phyloP scores from a whole-genome alignment of 2,888 invertebrate species.

The Orthosia incerta region DNA sequence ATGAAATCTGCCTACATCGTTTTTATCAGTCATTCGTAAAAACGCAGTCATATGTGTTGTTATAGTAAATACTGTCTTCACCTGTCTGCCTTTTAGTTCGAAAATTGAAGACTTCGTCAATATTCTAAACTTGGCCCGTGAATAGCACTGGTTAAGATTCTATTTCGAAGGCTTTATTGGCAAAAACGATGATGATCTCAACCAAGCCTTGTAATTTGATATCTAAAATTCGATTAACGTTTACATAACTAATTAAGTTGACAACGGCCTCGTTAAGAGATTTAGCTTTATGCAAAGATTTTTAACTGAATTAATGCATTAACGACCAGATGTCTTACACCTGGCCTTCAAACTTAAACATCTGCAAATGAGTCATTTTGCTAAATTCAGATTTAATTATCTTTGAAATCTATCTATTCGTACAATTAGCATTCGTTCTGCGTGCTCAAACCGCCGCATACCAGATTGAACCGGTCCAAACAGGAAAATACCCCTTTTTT shows the following conservation, averaged over 20 bases:
- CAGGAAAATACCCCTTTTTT: constrained; percentile 67
- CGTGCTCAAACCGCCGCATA: constrained; percentile 43
- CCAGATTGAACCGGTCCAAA: constrained; percentile 61
- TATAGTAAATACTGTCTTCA: too few species aligned
- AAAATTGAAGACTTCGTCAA: not conserved
- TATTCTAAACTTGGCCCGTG: not conserved
- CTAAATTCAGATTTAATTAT: constrained; percentile 7
- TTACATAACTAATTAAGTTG: constrained; percentile 42
- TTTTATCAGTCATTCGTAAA: too few species aligned
- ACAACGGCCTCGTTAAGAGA: constrained; percentile 36
- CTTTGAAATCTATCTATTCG: constrained; percentile 13
- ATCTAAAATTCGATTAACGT: constrained; percentile 17
- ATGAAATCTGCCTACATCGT: too few species aligned
- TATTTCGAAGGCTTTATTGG: not conserved
- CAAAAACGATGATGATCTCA: constrained; percentile 5
- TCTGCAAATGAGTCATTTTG: constrained; percentile 37
- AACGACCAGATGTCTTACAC: constrained; percentile 42
- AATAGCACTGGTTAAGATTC: not conserved
- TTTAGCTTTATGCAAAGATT: constrained; percentile 33
- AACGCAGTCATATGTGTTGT: too few species aligned
- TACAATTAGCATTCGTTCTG: constrained; percentile 33
- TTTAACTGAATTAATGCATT: constrained; percentile 26
- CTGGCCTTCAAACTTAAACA: constrained; percentile 30
- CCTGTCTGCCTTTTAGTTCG: not conserved
- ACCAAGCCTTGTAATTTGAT: constrained; percentile 19